Base-by-base conservation (phyloP, 1,140 invertebrate genomes). In the Hylaeus anthracinus region DNA sequence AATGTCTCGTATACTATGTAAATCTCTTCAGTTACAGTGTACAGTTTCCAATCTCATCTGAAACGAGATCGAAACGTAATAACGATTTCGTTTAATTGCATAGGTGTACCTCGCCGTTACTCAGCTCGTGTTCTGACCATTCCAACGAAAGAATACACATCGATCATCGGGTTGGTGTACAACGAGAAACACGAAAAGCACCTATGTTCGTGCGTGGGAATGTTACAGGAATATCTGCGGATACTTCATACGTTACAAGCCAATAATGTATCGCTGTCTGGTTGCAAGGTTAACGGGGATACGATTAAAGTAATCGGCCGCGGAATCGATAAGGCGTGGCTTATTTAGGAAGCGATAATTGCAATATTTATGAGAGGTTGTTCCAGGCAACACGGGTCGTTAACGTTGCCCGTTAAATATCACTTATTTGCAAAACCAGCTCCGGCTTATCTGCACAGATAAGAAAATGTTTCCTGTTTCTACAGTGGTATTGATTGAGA, bases 271-370 rank as follows among this genome's bases (percentile, higher is more conserved):
- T 71, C 66, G 58, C 67, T 2, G 3, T 48, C 2, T 64, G 60
- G 76, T n/a, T 79, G 69, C 76, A 72, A 72, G 76, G 76, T 72
- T 64, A 64, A 72, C 69, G 69, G 12, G 51, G 69, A 63, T 72
- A 61, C 69, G 76, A 79, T 79, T 72, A 72, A 79, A 72, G 76
- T 79, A 64, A 79, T 79, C 76, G 67, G 58, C 76, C 48, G 66
- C 63, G 39, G 76, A 72, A 78, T 78, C 69, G 69, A 72, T 64
- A 72, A 72, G 60, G 76, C 69, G 76, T 64, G 76, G 76, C 60
- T 72, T 79, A 72, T 79, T 79, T 72, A 79, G 51, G 76, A 72
- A 56, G 69, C 72, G 76, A 72, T 72, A 72, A 79, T 72, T 79
- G 76, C 58, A 64, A 78, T 78, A 78, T 78, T 78, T 78, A 71